Evolutionary conservation across 2,888 invertebrate genomes (phyloP), one percentile per base, ranked within the genome.

Genomic region (Dasysyrphus albostriatus): DNA sequence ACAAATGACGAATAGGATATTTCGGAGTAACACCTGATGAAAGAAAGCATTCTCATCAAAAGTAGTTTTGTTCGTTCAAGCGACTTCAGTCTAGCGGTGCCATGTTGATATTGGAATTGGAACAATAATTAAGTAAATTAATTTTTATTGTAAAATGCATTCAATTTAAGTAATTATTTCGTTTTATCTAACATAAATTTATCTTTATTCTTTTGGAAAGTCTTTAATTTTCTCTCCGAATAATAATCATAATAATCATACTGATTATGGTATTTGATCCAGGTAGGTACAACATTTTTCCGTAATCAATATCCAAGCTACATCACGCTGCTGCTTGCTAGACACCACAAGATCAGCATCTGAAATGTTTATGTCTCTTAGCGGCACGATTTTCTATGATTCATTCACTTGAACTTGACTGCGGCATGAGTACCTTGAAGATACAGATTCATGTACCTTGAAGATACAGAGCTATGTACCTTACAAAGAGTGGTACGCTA

Each of bases 331-430:
- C n/a, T n/a, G n/a, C n/a, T n/a, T n/a, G n/a, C 29, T 19, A 42
- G 8, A 29, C 44, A 32, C 16, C 6, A n/a, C 32, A 16, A 65
- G 34, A 67, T 49, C 67, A 49, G 34, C 67, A 49, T 34, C 47
- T 49, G 34, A 14, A 37, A 12, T 24, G 24, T 63, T n/a, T 29
- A 29, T 63, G 16, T 44, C 29, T 63, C 19, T 5, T 34, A 3
- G 47, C 16, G 2, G 10, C 65, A 65, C 29, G 65, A 63, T 34
- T 49, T 34, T 19, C 24, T 67, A 34, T 47, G 47, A 49, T 49
- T 67, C 49, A 67, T 47, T 67, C 67, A 49, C 49, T 67, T 67
- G 67, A 67, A 67, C 47, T 67, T 67, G 49, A 49, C 34, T 49
- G 16, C 12, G 32, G 47, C 19, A 49, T 37, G 4, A 32, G 44